Evolutionary conservation across 2,888 invertebrate genomes (phyloP), one percentile per base, ranked within the genome.

Genomic region (Lydus trimaculatus): DNA sequence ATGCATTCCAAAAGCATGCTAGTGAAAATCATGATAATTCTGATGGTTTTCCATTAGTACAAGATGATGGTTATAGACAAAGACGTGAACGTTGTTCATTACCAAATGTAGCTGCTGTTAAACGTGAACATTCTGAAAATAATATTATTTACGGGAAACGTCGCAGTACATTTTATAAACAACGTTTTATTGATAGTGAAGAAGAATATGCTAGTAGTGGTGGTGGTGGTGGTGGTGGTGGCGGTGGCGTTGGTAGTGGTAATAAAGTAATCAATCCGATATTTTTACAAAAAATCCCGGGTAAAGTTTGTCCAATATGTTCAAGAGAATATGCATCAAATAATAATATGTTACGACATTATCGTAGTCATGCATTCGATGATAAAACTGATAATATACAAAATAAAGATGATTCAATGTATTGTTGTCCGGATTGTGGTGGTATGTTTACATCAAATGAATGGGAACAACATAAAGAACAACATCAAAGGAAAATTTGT

Each of bases 391-490:
- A 64, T 31, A 87, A 87, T 75, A 86, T 87, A 9, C 77, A 70
- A 43, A 87, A 87, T 76, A 84, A 86, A 0, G 88, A 88, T 64
- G 87, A 87, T 71, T 87, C 88, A 68, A 87, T 89, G 69, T 89
- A 89, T 74, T 88, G 89, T 0, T 90, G 90, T 75, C 89, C 89
- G 0, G 90, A 90, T 80, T 90, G 90, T 77, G 88, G 88, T 69
- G 87, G 88, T 15, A 87, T 89, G 78, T 90, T 88, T 73, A 88
- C 87, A 25, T 86, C 87, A 0, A 87, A 87, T 68, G 88, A 88
- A 58, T 89, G 89, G 89, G 88, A 88, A 17, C 85, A 87, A 71
- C 90, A 90, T 75, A 87, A 88, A 78, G 87, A 87, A 8, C 87
- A 87, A 72, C 89, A 90, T 86, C 87, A 79, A 64, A 87, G 87